phyloP scores from a whole-genome alignment of 2,888 invertebrate genomes.

The Hetaerina titia region DNA sequence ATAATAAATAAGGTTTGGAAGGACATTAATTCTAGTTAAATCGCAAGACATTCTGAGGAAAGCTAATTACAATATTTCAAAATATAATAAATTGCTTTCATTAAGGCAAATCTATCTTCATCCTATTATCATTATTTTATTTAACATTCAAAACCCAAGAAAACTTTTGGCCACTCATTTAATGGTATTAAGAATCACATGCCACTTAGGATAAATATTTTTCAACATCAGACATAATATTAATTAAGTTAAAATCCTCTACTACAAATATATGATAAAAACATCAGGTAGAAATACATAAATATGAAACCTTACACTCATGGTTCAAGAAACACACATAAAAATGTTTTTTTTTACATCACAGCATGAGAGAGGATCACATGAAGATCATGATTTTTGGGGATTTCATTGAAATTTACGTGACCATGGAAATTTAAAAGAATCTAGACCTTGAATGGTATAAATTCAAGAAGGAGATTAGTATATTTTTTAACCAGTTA shows the following conservation, averaged over 20 bases:
- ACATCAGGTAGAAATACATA: conserved; percentile 66
- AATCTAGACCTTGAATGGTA: conserved; percentile 57
- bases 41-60: neutral
- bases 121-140: conserved; percentile 36
- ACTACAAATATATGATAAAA: conserved; percentile 64
- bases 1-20: conserved; percentile 20
- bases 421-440: conserved; percentile 58
- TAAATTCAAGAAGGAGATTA: conserved; percentile 39
- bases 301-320: conserved; percentile 67
- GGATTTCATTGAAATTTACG: conserved; percentile 47
- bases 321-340: conserved; percentile 66
- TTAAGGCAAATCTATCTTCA: conserved; percentile 59
- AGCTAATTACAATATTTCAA: conserved; percentile 7
- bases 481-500: conserved; percentile 60
- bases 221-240: conserved; percentile 64
- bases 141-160: conserved; percentile 58
- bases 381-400: conserved; percentile 64
- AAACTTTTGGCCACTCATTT: conserved; percentile 63
- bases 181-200: conserved; percentile 64
- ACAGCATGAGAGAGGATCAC: conserved; percentile 67
- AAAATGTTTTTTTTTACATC: conserved; percentile 63
- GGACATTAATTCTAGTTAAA: conserved; percentile 9
- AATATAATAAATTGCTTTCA: conserved; percentile 17
- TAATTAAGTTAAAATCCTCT: conserved; percentile 61
- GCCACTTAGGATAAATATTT: conserved; percentile 61